phyloP scores from a whole-genome alignment of 2,113 vertebrate genomes.

The Brevimyrus niger region DNA sequence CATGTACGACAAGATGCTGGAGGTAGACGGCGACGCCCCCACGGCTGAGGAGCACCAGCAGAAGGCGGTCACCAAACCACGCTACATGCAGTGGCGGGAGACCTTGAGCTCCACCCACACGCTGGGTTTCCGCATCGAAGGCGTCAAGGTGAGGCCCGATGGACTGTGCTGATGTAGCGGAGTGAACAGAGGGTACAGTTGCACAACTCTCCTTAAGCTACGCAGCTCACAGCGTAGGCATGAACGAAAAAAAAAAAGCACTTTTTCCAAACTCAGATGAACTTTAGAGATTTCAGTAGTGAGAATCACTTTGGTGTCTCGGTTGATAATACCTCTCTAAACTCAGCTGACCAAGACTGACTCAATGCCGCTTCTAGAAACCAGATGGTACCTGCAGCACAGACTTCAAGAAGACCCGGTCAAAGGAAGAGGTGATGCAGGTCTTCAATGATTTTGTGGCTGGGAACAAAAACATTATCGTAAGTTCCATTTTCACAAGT shows the following conservation, averaged over 20 bases:
- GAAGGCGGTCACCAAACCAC: constrained; percentile 80
- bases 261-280: background rate
- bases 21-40: constrained; percentile 81
- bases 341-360: background rate
- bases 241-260: background rate
- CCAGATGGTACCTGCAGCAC: constrained; percentile 84
- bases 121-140: constrained; percentile 93
- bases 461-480: constrained; percentile 72
- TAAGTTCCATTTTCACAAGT: constrained; percentile 47
- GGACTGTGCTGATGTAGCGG: background rate
- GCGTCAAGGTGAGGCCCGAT: constrained; percentile 74
- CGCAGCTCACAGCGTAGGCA: background rate
- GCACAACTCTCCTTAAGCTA: background rate
- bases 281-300: background rate
- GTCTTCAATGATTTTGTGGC: constrained; percentile 83
- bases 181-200: background rate
- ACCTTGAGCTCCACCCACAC: constrained; percentile 90
- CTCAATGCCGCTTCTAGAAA: constrained; percentile 64
- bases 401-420: constrained; percentile 90
- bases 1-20: constrained; percentile 95
- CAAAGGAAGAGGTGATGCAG: constrained; percentile 73
- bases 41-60: constrained; percentile 78
- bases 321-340: background rate
- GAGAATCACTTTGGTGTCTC: background rate
- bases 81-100: constrained; percentile 99